Conservation (phyloP, 2,113 vertebrate species). For the Paracanthobrama guichenoti region DNA sequence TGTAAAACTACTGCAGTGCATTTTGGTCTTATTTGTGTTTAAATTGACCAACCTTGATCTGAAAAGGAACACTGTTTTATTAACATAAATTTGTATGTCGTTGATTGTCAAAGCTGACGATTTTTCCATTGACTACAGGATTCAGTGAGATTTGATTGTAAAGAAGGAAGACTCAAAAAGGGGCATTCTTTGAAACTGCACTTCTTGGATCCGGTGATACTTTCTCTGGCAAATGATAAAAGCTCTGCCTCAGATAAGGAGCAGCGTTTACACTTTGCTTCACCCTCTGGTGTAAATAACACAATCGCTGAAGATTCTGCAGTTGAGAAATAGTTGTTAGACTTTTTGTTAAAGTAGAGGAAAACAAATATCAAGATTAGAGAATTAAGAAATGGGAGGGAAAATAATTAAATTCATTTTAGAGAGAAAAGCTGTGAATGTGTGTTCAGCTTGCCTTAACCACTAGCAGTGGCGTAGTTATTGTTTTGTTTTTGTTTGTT, state of each 20-base stretch:
- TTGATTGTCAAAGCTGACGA: background rate
- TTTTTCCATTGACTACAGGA: background rate
- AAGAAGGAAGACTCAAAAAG: conserved; percentile 19
- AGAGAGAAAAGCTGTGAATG: too few relatives aligned
- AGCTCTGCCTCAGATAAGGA: background rate
- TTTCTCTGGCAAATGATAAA: conserved; percentile 19
- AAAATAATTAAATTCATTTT: too few relatives aligned
- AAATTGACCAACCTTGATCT: background rate
- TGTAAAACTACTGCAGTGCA: background rate
- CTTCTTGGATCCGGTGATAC: background rate
- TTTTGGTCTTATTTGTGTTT: background rate
- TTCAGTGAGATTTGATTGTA: background rate
- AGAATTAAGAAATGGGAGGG: too few relatives aligned
- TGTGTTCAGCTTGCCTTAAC: too few relatives aligned
- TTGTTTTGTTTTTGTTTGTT: too few relatives aligned
- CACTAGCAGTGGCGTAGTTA: too few relatives aligned
- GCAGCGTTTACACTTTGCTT: conserved; percentile 7
- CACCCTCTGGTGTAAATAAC: background rate
- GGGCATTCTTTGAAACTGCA: background rate
- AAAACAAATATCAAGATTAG: too few relatives aligned
- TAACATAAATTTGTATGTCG: background rate
- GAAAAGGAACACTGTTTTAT: background rate
- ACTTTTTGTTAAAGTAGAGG: too few relatives aligned
- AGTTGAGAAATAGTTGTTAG: too few relatives aligned
- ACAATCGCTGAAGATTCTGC: too few relatives aligned